Conservation (phyloP, 2,797 vertebrate species). For the Sebastes cheni region DNA sequence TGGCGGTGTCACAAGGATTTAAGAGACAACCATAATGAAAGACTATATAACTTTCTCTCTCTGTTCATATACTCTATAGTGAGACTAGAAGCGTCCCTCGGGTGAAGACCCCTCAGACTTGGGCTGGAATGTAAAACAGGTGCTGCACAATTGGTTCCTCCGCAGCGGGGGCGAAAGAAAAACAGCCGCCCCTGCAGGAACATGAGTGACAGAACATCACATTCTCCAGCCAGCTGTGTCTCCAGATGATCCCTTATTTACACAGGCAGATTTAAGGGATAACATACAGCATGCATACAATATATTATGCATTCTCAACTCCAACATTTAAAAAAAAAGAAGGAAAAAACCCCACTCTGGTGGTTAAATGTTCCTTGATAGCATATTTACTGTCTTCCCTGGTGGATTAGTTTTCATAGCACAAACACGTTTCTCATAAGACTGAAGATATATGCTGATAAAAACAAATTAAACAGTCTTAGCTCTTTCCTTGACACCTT, state of each 20-base stretch:
- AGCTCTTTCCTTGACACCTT: constrained; percentile 64
- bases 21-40: constrained; percentile 1
- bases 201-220: constrained; percentile 75
- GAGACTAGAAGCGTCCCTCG: constrained; percentile 37
- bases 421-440: constrained; percentile 10
- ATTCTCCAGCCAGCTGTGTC: constrained; percentile 78
- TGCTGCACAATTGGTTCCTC: constrained; percentile 76
- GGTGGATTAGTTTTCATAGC: constrained; percentile 6
- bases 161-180: constrained; percentile 64
- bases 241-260: constrained; percentile 65
- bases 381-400: constrained; percentile 4
- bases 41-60: constrained; percentile 4
- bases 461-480: constrained; percentile 51
- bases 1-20: background rate
- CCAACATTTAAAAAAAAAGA: background rate
- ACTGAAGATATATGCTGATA: constrained; percentile 23
- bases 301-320: background rate
- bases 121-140: constrained; percentile 83
- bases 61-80: constrained; percentile 30
- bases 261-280: constrained; percentile 43
- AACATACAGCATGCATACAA: constrained; percentile 28
- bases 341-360: background rate
- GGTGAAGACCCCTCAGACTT: constrained; percentile 53
- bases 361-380: background rate
- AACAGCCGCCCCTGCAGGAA: constrained; percentile 73